These are phyloP conservation scores for Drosophila kikkawai DNA, from an alignment of 1,140 invertebrate species.

Conservation along the genomic window DNA sequence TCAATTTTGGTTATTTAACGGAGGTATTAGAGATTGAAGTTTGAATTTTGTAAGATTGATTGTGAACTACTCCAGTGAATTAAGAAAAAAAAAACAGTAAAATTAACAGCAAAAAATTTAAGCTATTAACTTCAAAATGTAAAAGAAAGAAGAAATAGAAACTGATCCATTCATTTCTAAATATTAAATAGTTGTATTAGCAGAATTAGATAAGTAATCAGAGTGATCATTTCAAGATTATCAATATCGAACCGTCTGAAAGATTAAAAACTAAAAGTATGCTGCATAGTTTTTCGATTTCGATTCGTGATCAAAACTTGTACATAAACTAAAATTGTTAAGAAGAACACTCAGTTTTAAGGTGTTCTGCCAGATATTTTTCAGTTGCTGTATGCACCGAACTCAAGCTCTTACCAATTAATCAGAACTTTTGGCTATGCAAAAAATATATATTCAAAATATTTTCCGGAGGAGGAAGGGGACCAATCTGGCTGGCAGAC, in stretches of 20 bases:
- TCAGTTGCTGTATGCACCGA: not conserved
- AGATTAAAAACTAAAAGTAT: not conserved
- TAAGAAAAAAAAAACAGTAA: too few species aligned
- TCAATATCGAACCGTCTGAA: not conserved
- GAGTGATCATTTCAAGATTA: too few species aligned
- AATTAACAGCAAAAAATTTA: too few species aligned
- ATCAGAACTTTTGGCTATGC: slow-evolving; percentile 8
- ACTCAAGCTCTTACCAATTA: slow-evolving; percentile 6
- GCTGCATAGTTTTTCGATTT: not conserved
- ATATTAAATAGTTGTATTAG: too few species aligned
- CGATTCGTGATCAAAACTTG: too few species aligned
- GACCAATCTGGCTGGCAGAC: slow-evolving; percentile 27
- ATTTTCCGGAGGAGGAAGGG: not conserved
- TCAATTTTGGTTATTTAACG: not conserved
- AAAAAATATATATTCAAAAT: not conserved
- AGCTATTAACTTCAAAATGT: too few species aligned
- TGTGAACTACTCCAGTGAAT: too few species aligned
- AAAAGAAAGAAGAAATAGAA: too few species aligned
- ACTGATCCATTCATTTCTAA: too few species aligned
- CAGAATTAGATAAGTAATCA: too few species aligned
- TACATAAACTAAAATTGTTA: not conserved
- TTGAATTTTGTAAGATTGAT: not conserved
- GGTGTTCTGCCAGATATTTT: too few species aligned
- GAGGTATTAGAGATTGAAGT: not conserved
- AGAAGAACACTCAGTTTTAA: not conserved